A percentile compares a stretch with the other conserved stretches of the same genome.
These are phyloP conservation scores for Drosophila ezoana DNA, from an alignment of 2,888 invertebrate genomes.

Conservation along the genomic window DNA sequence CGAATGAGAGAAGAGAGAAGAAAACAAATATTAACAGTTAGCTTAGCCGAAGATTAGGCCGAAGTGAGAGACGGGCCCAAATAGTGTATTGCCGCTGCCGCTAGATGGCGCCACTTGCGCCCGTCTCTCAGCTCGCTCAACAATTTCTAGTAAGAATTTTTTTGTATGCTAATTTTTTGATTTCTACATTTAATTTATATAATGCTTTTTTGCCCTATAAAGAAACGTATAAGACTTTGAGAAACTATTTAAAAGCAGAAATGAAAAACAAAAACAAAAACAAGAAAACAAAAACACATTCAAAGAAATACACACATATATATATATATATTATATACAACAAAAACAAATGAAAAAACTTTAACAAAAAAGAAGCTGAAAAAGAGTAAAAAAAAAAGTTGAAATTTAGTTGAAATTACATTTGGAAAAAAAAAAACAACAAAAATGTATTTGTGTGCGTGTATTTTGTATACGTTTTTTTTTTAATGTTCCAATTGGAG, in stretches of 20 bases:
- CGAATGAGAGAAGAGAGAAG: slow-evolving; percentile 3
- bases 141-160: slow-evolving; percentile 57
- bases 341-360: slow-evolving; percentile 19
- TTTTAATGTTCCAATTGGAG: slow-evolving; percentile 15
- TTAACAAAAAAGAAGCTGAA: slow-evolving; percentile 8
- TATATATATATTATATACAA: slow-evolving; percentile 24
- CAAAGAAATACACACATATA: slow-evolving; percentile 18
- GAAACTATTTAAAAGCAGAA: slow-evolving; percentile 67
- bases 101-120: slow-evolving; percentile 37
- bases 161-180: slow-evolving; percentile 55
- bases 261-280: slow-evolving; percentile 24
- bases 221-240: slow-evolving; percentile 83
- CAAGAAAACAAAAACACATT: slow-evolving; percentile 30
- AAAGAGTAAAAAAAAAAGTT: slow-evolving; percentile 11
- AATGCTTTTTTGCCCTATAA: slow-evolving; percentile 82
- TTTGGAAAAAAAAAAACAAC: slow-evolving; percentile 33
- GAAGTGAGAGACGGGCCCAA: background rate
- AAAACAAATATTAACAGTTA: slow-evolving; percentile 1
- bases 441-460: slow-evolving; percentile 32
- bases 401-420: slow-evolving; percentile 68
- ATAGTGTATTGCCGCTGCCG: slow-evolving; percentile 1
- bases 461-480: slow-evolving; percentile 23
- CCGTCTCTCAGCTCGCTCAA: slow-evolving; percentile 42
- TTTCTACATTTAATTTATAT: slow-evolving; percentile 66
- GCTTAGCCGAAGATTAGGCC: slow-evolving; percentile 28